These are phyloP conservation scores for Heliothis virescens DNA, from an alignment of 1,140 invertebrate species.

Conservation along the genomic window DNA sequence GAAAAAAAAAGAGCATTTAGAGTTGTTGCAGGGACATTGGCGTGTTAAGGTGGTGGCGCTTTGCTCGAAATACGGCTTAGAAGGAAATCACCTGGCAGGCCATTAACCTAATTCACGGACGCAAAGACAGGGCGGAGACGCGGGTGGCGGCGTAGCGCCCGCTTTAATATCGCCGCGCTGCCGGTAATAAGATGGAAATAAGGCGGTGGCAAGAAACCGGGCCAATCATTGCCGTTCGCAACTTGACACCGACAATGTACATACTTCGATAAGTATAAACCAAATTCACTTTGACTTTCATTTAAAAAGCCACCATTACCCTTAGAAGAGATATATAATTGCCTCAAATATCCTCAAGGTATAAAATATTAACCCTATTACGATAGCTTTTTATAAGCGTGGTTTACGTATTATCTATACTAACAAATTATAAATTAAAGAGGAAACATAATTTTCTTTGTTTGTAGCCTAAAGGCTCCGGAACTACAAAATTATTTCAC, in stretches of 20 bases:
- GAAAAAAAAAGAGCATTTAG: conserved; percentile 66
- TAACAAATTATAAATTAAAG: no score
- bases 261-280: conserved; percentile 50
- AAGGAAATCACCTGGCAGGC: conserved; percentile 85
- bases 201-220: conserved; percentile 79
- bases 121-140: conserved; percentile 83
- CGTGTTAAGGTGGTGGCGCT: conserved; percentile 74
- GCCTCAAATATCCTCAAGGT: not conserved
- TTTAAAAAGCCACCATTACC: conserved; percentile 37
- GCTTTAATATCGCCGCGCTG: conserved; percentile 83
- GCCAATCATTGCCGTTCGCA: conserved; percentile 78
- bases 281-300: conserved; percentile 47
- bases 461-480: no score
- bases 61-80: conserved; percentile 80
- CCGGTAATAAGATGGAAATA: conserved; percentile 86
- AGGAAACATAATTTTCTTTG: no score
- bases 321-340: not conserved
- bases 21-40: conserved; percentile 75
- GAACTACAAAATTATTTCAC: no score
- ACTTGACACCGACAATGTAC: conserved; percentile 59
- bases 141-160: conserved; percentile 75
- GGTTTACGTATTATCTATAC: no score
- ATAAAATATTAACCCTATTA: not conserved
- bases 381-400: not conserved
- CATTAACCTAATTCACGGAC: conserved; percentile 85